phyloP scores from a whole-genome alignment of 2,797 vertebrate species.

The Melanotaenia maccullochi region DNA sequence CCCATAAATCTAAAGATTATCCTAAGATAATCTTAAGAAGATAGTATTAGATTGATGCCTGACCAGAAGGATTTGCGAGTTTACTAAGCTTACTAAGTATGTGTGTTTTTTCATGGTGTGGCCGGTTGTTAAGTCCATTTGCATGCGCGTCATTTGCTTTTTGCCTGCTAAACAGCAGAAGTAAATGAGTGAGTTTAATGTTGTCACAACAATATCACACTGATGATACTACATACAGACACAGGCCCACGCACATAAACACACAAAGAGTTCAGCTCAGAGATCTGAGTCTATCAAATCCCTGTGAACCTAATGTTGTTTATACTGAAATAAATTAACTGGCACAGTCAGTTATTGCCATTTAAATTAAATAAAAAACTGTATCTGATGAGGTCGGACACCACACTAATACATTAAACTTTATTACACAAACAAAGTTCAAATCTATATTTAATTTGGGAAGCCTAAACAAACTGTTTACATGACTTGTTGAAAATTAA shows the following conservation, averaged over 20 bases:
- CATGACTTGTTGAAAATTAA: neutral
- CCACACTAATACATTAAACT: neutral
- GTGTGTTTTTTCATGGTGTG: neutral
- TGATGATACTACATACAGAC: conserved; percentile 21
- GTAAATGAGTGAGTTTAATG: conserved; percentile 25
- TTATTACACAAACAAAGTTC: neutral
- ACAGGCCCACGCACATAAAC: neutral
- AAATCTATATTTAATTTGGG: neutral
- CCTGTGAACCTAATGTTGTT: neutral
- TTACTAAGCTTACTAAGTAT: neutral
- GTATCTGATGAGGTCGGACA: neutral
- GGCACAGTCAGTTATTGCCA: neutral
- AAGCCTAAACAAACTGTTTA: neutral
- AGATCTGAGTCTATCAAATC: conserved; percentile 6
- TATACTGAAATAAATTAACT: neutral
- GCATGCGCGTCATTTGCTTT: conserved; percentile 39
- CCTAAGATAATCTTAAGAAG: no score
- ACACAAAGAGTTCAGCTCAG: neutral
- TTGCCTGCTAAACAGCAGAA: neutral
- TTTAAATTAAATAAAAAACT: neutral
- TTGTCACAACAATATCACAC: conserved; percentile 63
- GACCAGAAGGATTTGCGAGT: neutral
- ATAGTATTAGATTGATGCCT: neutral
- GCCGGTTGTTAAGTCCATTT: conserved; percentile 8
- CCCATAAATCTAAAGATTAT: neutral